A percentile compares a stretch with the other conserved stretches of the same genome.
These are phyloP conservation scores for Lordiphosa andalusiaca DNA, from an alignment of 2,888 invertebrate genomes.

Conservation along the genomic window DNA sequence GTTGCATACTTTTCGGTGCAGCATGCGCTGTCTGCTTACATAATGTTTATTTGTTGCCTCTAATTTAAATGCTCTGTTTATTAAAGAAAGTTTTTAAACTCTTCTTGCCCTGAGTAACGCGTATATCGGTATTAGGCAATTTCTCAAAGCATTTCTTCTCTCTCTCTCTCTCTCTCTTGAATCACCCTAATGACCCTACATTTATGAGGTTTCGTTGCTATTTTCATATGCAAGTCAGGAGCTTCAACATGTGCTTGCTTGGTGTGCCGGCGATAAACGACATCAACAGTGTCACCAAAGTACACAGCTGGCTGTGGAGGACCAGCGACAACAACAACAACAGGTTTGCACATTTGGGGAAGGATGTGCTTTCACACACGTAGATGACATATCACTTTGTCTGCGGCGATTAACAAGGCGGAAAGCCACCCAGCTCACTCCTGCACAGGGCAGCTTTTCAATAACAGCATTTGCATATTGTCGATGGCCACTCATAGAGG, in stretches of 20 bases:
- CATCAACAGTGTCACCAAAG: conserved; percentile 17
- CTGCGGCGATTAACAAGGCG: conserved; percentile 54
- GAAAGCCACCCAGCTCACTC: conserved; percentile 1
- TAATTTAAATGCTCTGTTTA: no score
- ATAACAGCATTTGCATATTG: conserved; percentile 65
- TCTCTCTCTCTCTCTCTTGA: conserved; percentile 1
- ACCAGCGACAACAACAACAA: conserved; percentile 29
- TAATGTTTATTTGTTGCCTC: no score
- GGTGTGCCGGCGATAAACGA: conserved; percentile 28
- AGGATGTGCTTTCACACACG: conserved; percentile 36
- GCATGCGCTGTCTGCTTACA: no score
- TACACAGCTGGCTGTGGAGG: conserved; percentile 17
- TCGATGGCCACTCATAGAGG: conserved; percentile 23
- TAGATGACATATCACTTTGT: conserved; percentile 53
- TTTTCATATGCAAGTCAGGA: conserved; percentile 49
- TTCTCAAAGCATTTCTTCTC: background rate
- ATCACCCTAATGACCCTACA: conserved; percentile 20
- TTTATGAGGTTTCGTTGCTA: conserved; percentile 5
- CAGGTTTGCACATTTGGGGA: conserved; percentile 24
- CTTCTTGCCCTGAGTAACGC: no score
- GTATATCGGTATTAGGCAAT: no score
- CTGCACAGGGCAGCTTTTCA: conserved; percentile 38
- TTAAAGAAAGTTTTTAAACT: no score
- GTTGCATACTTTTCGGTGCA: no score
- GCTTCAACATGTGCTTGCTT: conserved; percentile 27